Evolutionary conservation across 1,140 invertebrate species (phyloP), one percentile per base, ranked within the genome.

Genomic region (Vollenhovia emeryi): DNA sequence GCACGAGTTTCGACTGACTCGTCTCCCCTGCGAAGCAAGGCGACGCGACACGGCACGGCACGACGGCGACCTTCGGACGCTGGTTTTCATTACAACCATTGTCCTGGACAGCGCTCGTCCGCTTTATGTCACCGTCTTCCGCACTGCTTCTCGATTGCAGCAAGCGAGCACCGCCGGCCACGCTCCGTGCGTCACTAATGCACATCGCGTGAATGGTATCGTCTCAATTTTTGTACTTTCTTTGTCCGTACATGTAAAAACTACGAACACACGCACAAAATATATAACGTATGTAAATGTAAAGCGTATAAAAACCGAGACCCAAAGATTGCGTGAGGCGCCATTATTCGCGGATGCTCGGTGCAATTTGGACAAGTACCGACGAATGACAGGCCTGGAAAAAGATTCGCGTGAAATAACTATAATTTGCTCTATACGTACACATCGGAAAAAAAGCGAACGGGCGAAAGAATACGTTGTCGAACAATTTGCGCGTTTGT

Each of bases 61-160:
- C 86, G 27, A 40, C 50, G 79, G 69, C 87, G 91, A 89, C 91
- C 91, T 93, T 93, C 91, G 89, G 71, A 87, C 91, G 69, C 55
- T 66, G 85, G 86, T 92, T 92, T 91, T 86, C 91, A 92, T 93
- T 92, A 91, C 91, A 69, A 90, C 86, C 86, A 91, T 92, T 91
- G 87, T 92, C 87, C 82, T 48, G 68, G 71, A 83, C 59, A 66
- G 43, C 60, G 18, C 43, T 33, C 45, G 87, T 76, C 57, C 68
- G 55, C 36, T 64, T 36, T 43, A 52, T 76, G 69, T 74, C 83
- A 60, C 78, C 75, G 69, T 66, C 48, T 76, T 84, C 68, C 52
- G 68, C 48, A 36, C 64, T 59, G 30, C 30, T 30, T 50, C 45
- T 62, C 55, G n/a, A 43, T 59, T 45, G n/a, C 59, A 24, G 21